Conservation (phyloP, 2,888 invertebrate genomes). For the Alloplasta piceator region DNA sequence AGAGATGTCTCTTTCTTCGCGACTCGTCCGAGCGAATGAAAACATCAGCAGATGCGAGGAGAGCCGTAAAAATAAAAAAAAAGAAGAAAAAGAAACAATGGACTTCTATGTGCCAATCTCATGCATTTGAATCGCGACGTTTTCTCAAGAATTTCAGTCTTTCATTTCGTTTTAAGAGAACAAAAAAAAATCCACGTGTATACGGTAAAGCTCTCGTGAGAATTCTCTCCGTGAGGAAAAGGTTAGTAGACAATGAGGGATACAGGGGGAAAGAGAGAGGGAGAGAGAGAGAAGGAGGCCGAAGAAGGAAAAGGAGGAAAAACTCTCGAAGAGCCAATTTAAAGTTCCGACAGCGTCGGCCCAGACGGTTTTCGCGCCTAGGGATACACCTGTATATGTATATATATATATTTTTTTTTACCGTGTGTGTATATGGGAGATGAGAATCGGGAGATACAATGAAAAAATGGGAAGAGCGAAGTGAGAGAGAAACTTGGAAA, state of each 20-base stretch:
- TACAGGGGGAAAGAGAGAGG: slow-evolving; percentile 9
- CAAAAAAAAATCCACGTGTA: not conserved
- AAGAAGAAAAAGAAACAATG: slow-evolving; percentile 2
- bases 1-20: slow-evolving; percentile 1
- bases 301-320: slow-evolving; percentile 29
- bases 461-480: too few relatives aligned
- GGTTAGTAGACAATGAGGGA: not conserved
- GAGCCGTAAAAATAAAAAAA: not conserved
- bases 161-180: not conserved
- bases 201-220: slow-evolving; percentile 5
- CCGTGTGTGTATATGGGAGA: not conserved
- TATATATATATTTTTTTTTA: slow-evolving; percentile 18
- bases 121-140: slow-evolving; percentile 18
- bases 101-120: slow-evolving; percentile 23
- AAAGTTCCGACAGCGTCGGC: slow-evolving; percentile 56
- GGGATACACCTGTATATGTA: slow-evolving; percentile 3
- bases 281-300: slow-evolving; percentile 2
- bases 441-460: slow-evolving; percentile 1
- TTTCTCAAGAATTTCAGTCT: slow-evolving; percentile 33
- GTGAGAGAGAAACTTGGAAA: slow-evolving; percentile 17
- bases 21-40: slow-evolving; percentile 17
- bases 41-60: slow-evolving; percentile 5
- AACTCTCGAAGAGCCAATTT: slow-evolving; percentile 59
- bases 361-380: slow-evolving; percentile 27
- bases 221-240: slow-evolving; percentile 5